phyloP scores from a whole-genome alignment of 64 coral and sea anemone genomes.

The Pachyseris speciosa region DNA sequence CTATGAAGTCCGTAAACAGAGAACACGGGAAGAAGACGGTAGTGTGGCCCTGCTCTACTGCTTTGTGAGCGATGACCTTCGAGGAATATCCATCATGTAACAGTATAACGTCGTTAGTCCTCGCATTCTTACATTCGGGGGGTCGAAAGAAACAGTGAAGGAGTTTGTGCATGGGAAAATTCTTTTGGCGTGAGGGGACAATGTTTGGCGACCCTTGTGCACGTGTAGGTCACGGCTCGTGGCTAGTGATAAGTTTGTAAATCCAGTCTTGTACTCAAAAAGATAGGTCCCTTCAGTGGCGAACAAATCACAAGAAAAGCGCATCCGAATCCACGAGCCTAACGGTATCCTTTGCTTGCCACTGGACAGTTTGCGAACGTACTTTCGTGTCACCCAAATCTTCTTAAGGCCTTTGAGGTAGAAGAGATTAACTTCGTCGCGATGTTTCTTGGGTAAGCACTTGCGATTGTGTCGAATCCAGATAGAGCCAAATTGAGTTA shows the following conservation, averaged over 20 bases:
- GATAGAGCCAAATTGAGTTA: slow-evolving; percentile 77
- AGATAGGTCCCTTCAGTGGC: slow-evolving; percentile 69
- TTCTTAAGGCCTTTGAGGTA: slow-evolving; percentile 50
- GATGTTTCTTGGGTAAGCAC: slow-evolving; percentile 66
- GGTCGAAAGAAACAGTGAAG: slow-evolving; percentile 53
- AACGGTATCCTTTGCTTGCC: slow-evolving; percentile 54
- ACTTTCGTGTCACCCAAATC: slow-evolving; percentile 69
- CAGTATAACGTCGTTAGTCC: slow-evolving; percentile 48
- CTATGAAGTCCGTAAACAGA: slow-evolving; percentile 75
- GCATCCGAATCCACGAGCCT: slow-evolving; percentile 55
- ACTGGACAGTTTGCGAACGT: slow-evolving; percentile 78
- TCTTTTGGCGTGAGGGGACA: slow-evolving; percentile 31
- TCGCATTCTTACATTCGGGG: slow-evolving; percentile 42
- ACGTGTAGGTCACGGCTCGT: slow-evolving; percentile 55
- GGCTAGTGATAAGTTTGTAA: slow-evolving; percentile 5
- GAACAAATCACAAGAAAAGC: slow-evolving; percentile 81
- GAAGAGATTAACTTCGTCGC: slow-evolving; percentile 76
- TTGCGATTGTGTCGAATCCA: slow-evolving; percentile 82
- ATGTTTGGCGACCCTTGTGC: slow-evolving; percentile 52
- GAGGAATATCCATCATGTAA: slow-evolving; percentile 66
- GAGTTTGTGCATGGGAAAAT: slow-evolving; percentile 78
- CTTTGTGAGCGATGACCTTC: slow-evolving; percentile 24
- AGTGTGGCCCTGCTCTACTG: slow-evolving; percentile 34
- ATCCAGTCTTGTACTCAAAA: slow-evolving; percentile 81
- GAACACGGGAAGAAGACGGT: slow-evolving; percentile 64